Conservation (phyloP, 2,797 vertebrate genomes). For the Danio albolineatus region DNA sequence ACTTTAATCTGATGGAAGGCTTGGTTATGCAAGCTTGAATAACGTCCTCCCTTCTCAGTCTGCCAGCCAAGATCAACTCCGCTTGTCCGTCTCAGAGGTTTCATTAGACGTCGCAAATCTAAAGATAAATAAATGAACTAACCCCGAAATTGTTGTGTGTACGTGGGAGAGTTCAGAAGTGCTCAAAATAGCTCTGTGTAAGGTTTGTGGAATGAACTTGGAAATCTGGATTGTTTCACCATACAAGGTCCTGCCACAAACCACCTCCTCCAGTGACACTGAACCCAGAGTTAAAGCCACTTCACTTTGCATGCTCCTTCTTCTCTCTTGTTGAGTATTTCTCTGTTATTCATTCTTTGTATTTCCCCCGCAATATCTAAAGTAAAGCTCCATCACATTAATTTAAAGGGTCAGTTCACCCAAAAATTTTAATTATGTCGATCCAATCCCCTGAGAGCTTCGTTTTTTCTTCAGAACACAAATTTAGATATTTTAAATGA, state of each 20-base stretch:
- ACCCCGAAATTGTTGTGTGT: constrained; percentile 75
- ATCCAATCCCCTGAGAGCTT: too few relatives aligned
- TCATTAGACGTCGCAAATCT: constrained; percentile 77
- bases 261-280: constrained; percentile 44
- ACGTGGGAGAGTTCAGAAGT: constrained; percentile 82
- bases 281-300: constrained; percentile 58
- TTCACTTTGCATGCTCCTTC: constrained; percentile 45
- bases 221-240: constrained; percentile 76
- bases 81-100: constrained; percentile 71
- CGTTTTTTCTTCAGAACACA: too few relatives aligned
- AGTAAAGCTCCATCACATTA: too few relatives aligned
- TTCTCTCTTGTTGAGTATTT: constrained; percentile 24
- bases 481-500: too few relatives aligned
- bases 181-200: constrained; percentile 78
- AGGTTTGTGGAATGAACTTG: constrained; percentile 76
- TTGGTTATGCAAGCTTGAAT: constrained; percentile 10
- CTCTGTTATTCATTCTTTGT: neutral
- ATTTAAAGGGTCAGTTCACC: too few relatives aligned
- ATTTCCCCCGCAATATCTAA: neutral
- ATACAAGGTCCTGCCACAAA: constrained; percentile 76
- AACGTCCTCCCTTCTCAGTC: constrained; percentile 8
- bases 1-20: neutral
- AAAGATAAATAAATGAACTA: constrained; percentile 84
- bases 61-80: constrained; percentile 77
- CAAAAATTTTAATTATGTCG: too few relatives aligned